A percentile compares a stretch with the other conserved stretches of the same genome.
phyloP scores from a whole-genome alignment of 2,113 vertebrate species.

The Otolemur garnettii region DNA sequence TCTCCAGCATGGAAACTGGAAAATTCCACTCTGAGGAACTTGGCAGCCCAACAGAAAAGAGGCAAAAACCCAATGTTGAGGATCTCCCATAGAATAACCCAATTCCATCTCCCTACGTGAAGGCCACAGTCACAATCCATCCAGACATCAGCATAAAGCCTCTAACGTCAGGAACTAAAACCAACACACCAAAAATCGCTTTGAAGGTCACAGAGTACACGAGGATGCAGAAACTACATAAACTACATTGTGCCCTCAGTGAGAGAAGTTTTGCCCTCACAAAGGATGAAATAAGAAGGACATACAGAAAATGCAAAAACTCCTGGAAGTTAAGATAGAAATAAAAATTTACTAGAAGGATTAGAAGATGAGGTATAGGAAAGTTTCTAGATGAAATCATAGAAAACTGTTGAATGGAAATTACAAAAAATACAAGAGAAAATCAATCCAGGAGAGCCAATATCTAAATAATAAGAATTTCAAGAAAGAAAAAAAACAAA shows the following conservation, averaged over 20 bases:
- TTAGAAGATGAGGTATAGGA: background rate
- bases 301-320: background rate
- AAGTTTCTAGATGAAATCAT: background rate
- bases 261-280: background rate
- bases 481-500: background rate
- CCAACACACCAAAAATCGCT: background rate
- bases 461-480: background rate
- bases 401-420: background rate
- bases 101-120: background rate
- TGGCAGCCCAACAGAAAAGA: background rate
- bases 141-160: background rate
- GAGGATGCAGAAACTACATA: background rate
- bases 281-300: background rate
- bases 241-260: background rate
- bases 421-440: background rate
- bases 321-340: background rate
- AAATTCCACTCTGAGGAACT: background rate
- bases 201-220: background rate
- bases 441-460: background rate
- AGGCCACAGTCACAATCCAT: background rate
- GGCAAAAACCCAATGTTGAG: background rate
- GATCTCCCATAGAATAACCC: background rate
- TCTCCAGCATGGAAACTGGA: background rate
- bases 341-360: slow-evolving; percentile 7
- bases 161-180: background rate